phyloP scores from a whole-genome alignment of 2,888 invertebrate species.

The Brachyptera risi region DNA sequence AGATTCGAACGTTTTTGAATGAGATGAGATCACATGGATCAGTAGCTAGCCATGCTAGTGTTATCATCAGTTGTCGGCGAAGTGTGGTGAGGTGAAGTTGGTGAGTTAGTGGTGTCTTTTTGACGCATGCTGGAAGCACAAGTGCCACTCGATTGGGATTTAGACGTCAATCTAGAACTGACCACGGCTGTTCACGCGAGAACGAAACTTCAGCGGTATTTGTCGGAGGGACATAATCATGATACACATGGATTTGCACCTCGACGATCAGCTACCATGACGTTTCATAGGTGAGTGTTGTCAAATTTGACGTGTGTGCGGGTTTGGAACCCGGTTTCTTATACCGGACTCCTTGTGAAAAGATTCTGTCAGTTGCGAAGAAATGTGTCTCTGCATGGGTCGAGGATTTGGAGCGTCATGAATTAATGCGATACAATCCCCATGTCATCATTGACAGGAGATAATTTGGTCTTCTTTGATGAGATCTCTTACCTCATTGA shows the following conservation, averaged over 20 bases:
- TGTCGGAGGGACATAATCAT: constrained; percentile 34
- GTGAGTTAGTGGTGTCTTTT: background rate
- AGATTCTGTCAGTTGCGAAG: too few species aligned
- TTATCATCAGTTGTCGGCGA: background rate
- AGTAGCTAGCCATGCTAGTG: background rate
- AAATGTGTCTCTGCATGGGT: too few species aligned
- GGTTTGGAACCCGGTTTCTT: too few species aligned
- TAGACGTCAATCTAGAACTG: constrained; percentile 35
- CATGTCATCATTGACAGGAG: too few species aligned
- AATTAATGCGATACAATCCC: too few species aligned
- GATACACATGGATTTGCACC: constrained; percentile 28
- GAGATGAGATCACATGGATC: background rate
- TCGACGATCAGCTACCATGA: constrained; percentile 32
- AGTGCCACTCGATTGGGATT: constrained; percentile 34
- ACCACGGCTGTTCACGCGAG: constrained; percentile 29
- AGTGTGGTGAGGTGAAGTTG: background rate
- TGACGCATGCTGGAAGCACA: constrained; percentile 23
- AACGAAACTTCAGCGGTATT: constrained; percentile 31
- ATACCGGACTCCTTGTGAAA: too few species aligned
- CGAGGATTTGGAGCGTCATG: too few species aligned
- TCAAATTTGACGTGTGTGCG: too few species aligned
- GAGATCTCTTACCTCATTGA: too few species aligned
- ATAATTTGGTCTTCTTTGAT: too few species aligned
- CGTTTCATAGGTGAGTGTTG: constrained; percentile 33
- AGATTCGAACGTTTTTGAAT: background rate